Evolutionary conservation across 2,113 vertebrate genomes (phyloP).

Genomic region (Antennarius striatus): DNA sequence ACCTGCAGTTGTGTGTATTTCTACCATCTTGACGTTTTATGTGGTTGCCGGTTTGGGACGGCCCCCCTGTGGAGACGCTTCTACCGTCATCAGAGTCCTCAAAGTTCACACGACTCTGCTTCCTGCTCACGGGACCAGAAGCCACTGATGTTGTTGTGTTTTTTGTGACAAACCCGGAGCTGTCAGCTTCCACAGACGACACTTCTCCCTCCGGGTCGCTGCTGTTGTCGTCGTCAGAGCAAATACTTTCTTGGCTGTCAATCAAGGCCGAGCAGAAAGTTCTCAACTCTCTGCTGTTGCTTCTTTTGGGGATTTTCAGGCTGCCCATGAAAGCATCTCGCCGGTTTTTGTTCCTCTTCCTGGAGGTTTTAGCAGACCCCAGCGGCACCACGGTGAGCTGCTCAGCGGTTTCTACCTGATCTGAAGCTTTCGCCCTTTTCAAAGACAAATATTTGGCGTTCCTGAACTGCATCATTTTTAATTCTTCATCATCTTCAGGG

Average conservation of each 20-base stretch:
- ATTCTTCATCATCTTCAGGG: slow-evolving; percentile 8
- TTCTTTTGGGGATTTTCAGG: slow-evolving; percentile 74
- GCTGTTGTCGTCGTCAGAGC: slow-evolving; percentile 27
- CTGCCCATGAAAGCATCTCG: slow-evolving; percentile 55
- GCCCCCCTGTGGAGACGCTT: neutral
- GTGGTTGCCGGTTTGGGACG: neutral
- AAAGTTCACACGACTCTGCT: slow-evolving; percentile 7
- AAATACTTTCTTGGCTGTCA: slow-evolving; percentile 23
- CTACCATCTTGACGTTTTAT: slow-evolving; percentile 27
- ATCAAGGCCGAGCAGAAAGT: slow-evolving; percentile 29
- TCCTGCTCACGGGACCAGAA: slow-evolving; percentile 11
- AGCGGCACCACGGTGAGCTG: slow-evolving; percentile 21
- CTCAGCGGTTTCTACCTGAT: slow-evolving; percentile 30
- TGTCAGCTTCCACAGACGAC: slow-evolving; percentile 5
- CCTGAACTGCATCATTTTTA: slow-evolving; percentile 9
- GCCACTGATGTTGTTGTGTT: neutral
- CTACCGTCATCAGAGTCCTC: slow-evolving; percentile 19
- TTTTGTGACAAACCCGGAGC: slow-evolving; percentile 10
- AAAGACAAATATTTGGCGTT: slow-evolving; percentile 30
- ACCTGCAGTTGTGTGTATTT: slow-evolving; percentile 40
- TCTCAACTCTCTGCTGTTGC: slow-evolving; percentile 35
- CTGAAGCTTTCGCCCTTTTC: slow-evolving; percentile 8
- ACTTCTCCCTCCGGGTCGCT: slow-evolving; percentile 32
- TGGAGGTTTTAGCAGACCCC: slow-evolving; percentile 64
- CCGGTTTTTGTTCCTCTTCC: slow-evolving; percentile 72